phyloP scores from a whole-genome alignment of 2,113 vertebrate genomes.

The Myocastor coypus region DNA sequence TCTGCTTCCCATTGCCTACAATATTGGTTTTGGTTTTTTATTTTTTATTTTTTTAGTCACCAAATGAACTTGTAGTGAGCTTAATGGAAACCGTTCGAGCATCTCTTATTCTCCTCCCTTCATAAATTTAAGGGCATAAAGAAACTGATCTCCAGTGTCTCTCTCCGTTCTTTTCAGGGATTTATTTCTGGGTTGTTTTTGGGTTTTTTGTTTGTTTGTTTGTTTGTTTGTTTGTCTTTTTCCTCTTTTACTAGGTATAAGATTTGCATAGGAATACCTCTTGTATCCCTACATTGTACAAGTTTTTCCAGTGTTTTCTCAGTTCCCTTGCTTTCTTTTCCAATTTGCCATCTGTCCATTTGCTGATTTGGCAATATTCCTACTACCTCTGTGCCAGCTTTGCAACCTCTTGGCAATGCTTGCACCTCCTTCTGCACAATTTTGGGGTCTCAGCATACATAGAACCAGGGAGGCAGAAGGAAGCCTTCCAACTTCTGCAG shows the following conservation, averaged over 20 bases:
- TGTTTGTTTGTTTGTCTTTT: not conserved
- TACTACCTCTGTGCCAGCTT: conserved; percentile 49
- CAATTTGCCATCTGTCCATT: conserved; percentile 78
- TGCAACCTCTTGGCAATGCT: conserved; percentile 34
- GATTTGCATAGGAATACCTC: conserved; percentile 11
- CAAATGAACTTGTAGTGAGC: not conserved
- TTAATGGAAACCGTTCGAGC: not conserved
- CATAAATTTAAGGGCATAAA: not conserved
- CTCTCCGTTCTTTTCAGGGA: conserved; percentile 12
- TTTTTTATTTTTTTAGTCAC: not conserved
- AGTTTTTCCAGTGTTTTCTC: conserved; percentile 59
- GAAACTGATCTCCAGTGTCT: not conserved
- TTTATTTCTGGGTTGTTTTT: too few relatives aligned
- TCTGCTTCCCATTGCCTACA: not conserved
- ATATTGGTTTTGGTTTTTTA: not conserved
- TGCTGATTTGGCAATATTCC: conserved; percentile 76
- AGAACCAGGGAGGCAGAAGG: not conserved
- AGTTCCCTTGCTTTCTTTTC: conserved; percentile 52
- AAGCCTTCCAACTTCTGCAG: conserved; percentile 61
- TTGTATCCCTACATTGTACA: conserved; percentile 63
- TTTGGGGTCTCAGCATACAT: conserved; percentile 68
- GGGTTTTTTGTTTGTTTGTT: not conserved
- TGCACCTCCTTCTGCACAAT: conserved; percentile 68
- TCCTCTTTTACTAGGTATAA: not conserved
- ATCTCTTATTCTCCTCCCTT: not conserved